Percentiles rank a stretch among this genome's conserved stretches.
Conservation (phyloP, 23 tunicate species). For the Aplidium turbinatum region DNA sequence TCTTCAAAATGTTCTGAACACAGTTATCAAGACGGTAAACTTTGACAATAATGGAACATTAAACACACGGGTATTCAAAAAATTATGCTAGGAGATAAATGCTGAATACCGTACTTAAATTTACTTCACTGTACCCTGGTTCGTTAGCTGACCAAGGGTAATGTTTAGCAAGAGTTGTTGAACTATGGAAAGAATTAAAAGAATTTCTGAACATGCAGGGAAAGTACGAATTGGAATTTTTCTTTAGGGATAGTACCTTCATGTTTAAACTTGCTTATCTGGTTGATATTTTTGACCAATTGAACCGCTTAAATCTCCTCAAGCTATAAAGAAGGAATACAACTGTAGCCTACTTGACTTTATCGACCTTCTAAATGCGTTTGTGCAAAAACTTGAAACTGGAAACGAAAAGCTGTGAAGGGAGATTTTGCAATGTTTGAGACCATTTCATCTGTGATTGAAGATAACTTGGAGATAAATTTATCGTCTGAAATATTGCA, state of each 20-base stretch:
- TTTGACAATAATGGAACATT: too few relatives aligned
- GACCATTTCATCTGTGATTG: slow-evolving; percentile 29
- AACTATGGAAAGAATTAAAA: slow-evolving; percentile 40
- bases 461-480: too few relatives aligned
- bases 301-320: slow-evolving; percentile 52
- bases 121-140: slow-evolving; percentile 41
- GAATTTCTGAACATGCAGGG: slow-evolving; percentile 32
- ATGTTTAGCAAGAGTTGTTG: slow-evolving; percentile 46
- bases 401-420: slow-evolving; percentile 38
- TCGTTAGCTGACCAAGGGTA: slow-evolving; percentile 39
- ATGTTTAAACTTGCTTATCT: slow-evolving; percentile 43
- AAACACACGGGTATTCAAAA: slow-evolving; percentile 50
- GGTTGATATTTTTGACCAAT: slow-evolving; percentile 50
- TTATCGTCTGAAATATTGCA: too few relatives aligned
- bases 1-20: slow-evolving; percentile 50
- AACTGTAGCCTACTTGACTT: slow-evolving; percentile 49
- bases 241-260: slow-evolving; percentile 42
- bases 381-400: slow-evolving; percentile 52
- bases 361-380: slow-evolving; percentile 32
- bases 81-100: slow-evolving; percentile 44
- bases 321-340: slow-evolving; percentile 41
- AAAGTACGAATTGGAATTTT: slow-evolving; percentile 40
- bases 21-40: slow-evolving; percentile 66
- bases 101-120: slow-evolving; percentile 64
- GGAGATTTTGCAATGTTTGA: slow-evolving; percentile 44